Evolutionary conservation across 1,140 invertebrate species (phyloP), one percentile per base, ranked within the genome.

Genomic region (Nomia melanderi): DNA sequence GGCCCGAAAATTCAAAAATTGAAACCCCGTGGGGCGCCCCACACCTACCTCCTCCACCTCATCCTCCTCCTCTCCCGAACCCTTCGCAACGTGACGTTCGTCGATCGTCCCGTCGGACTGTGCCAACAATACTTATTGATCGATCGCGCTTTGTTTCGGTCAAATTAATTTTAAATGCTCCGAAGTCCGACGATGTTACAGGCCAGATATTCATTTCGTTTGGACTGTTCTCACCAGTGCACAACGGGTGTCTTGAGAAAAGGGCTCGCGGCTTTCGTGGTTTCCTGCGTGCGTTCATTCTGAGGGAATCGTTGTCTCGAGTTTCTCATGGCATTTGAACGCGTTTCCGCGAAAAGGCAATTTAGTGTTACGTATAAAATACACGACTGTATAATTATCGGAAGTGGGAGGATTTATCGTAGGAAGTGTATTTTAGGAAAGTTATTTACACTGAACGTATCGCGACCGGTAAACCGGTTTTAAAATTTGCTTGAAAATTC

Each of bases 1-100:
- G 88, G 86, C 78, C 56, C 82, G 84, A 86, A 87, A 88, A 88
- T 84, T 88, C 87, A 87, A 87, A 87, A 87, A 88, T 88, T 82
- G 83, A 87, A 73, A 84, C 86, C 72, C 86, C 78, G 79, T 84
- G 82, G 83, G 81, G 81, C 70, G 79, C 81, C 78, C 82, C 85
- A 87, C 87, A 87, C 86, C 84, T 82, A 75, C 53, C 62, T 39
- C 60, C 41, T 41, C n/a, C n/a, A n/a, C n/a, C n/a, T n/a, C n/a
- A n/a, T n/a, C n/a, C n/a, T n/a, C n/a, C n/a, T n/a, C n/a, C n/a
- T n/a, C 54, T 14, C 29, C 59, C 31, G 62, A 65, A 69, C 31
- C 63, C 69, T 62, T 70, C 74, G 57, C 54, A 65, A 69, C 74
- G 80, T 79, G 74, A 76, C 73, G 73, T 76, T 76, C 73, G 54